Percentiles rank a stretch among this genome's conserved stretches.
Evolutionary conservation across 2,113 vertebrate genomes (phyloP).

Genomic region (Gasterosteus nipponicus): DNA sequence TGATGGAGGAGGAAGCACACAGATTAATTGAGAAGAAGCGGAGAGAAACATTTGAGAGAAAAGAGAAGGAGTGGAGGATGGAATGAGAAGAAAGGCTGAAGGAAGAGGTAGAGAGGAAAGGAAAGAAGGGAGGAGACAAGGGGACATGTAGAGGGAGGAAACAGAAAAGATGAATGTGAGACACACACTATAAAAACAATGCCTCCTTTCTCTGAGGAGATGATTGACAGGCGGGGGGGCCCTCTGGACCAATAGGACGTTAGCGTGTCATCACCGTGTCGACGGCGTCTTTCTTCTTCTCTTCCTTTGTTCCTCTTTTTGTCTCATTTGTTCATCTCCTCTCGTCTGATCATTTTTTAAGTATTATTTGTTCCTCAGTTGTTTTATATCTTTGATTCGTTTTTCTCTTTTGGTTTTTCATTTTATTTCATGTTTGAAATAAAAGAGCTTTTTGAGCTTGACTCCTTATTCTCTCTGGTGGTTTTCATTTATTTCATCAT

Average conservation of each 20-base stretch:
- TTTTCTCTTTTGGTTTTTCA: too few relatives aligned
- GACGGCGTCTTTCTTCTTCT: not conserved
- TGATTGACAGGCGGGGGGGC: constrained; percentile 38
- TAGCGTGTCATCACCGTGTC: constrained; percentile 37
- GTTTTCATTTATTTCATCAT: too few relatives aligned
- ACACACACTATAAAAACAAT: constrained; percentile 52
- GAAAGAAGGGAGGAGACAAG: not conserved
- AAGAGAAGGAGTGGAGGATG: not conserved
- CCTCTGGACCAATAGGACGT: constrained; percentile 47
- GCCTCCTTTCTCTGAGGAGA: constrained; percentile 59
- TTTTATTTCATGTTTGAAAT: not conserved
- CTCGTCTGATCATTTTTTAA: too few relatives aligned
- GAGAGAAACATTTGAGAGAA: not conserved
- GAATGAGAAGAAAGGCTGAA: not conserved
- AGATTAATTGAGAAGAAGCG: not conserved
- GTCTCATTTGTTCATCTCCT: not conserved
- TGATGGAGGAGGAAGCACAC: not conserved
- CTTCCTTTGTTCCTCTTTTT: not conserved
- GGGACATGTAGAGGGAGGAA: not conserved
- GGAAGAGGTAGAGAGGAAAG: not conserved
- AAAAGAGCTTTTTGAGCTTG: too few relatives aligned
- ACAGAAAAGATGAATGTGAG: not conserved
- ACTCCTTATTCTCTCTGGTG: too few relatives aligned
- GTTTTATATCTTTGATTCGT: not conserved
- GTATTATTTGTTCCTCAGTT: not conserved